phyloP scores from a whole-genome alignment of 2,113 vertebrate genomes.

The Nothocercus nigrocapillus region DNA sequence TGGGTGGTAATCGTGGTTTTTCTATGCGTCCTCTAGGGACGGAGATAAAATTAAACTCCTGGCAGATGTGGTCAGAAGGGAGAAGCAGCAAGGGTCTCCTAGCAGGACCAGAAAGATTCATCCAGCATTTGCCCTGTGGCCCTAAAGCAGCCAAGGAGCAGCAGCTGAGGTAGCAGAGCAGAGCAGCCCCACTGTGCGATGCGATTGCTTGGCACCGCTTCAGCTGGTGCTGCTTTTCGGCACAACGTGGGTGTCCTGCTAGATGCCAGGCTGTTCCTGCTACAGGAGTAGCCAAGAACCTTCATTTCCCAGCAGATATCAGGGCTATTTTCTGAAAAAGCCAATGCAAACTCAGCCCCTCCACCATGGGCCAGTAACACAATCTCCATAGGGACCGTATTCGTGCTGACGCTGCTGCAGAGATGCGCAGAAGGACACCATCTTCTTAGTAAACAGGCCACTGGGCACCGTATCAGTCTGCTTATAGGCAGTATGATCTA shows the following conservation, averaged over 20 bases:
- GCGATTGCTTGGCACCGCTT: background rate
- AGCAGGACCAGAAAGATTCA: background rate
- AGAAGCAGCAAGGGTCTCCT: background rate
- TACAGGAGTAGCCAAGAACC: background rate
- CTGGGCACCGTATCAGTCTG: background rate
- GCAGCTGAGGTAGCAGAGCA: background rate
- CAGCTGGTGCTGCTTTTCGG: background rate
- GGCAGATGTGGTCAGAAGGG: background rate
- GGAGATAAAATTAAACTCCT: background rate
- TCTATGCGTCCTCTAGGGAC: background rate
- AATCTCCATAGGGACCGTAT: background rate
- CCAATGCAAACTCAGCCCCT: background rate
- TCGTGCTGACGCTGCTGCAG: background rate
- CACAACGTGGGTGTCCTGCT: background rate
- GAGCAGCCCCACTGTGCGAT: background rate
- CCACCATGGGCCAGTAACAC: background rate
- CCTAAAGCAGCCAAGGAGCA: background rate
- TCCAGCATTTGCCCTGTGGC: background rate
- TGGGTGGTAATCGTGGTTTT: background rate
- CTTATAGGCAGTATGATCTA: background rate
- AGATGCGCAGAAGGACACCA: background rate
- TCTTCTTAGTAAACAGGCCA: background rate
- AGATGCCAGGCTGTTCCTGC: background rate
- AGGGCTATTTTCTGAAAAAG: background rate
- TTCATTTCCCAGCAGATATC: background rate